phyloP scores from a whole-genome alignment of 1,140 invertebrate species.

The Hypothenemus hampei region DNA sequence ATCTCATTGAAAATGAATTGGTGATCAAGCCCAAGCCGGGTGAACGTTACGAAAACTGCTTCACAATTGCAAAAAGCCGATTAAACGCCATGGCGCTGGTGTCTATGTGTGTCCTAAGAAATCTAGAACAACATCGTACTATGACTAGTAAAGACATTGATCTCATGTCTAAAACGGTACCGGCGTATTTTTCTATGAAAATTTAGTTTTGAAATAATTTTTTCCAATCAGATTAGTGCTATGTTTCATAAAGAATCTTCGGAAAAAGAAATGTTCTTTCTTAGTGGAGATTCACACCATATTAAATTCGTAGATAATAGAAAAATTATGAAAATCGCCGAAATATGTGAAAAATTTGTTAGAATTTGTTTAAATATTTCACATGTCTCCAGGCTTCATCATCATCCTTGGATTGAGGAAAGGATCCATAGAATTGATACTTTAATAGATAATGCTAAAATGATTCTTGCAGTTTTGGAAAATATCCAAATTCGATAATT shows the following conservation, averaged over 20 bases:
- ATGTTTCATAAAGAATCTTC: slow-evolving; percentile 2
- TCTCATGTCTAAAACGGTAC: slow-evolving; percentile 12
- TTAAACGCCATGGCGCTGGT: slow-evolving; percentile 23
- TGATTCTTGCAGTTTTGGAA: slow-evolving; percentile 2
- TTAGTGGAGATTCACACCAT: neutral
- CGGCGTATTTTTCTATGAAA: neutral
- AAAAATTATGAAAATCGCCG: slow-evolving; percentile 7
- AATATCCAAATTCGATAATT: slow-evolving; percentile 6
- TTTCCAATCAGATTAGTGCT: slow-evolving; percentile 3
- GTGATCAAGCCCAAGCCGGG: slow-evolving; percentile 23
- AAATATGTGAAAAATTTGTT: slow-evolving; percentile 4
- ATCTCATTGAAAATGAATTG: neutral
- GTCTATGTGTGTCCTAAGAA: slow-evolving; percentile 12
- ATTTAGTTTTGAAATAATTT: neutral
- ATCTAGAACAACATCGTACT: neutral
- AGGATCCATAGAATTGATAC: slow-evolving; percentile 1
- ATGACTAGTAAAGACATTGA: slow-evolving; percentile 11
- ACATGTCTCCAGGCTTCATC: neutral
- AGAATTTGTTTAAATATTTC: neutral
- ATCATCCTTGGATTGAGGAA: neutral
- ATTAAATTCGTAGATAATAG: slow-evolving; percentile 7
- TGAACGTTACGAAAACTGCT: slow-evolving; percentile 24
- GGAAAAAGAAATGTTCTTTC: slow-evolving; percentile 13
- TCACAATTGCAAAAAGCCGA: slow-evolving; percentile 19
- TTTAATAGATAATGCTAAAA: slow-evolving; percentile 7